phyloP scores from a whole-genome alignment of 2,113 vertebrate genomes.

The Corydoras maculifer region DNA sequence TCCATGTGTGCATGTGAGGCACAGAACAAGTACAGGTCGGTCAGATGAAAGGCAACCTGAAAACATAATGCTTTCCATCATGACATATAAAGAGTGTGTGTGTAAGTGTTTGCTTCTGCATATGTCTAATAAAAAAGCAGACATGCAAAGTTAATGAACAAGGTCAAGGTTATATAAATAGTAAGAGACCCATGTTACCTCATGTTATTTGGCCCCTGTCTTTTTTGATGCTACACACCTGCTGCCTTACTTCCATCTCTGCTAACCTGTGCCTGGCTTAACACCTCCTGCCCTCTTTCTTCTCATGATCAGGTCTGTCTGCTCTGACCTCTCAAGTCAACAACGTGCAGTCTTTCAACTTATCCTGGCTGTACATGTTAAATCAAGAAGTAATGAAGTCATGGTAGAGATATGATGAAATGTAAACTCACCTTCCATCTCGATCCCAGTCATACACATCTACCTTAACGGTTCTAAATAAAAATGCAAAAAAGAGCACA shows the following conservation, averaged over 20 bases:
- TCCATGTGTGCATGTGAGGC: no score
- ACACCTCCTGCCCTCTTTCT: conserved; percentile 7
- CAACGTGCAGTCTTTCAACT: neutral
- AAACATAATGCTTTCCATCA: no score
- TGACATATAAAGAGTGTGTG: neutral
- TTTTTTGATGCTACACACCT: conserved; percentile 4
- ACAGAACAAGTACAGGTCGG: no score
- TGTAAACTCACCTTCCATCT: conserved; percentile 81
- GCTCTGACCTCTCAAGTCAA: neutral
- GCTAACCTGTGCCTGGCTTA: neutral
- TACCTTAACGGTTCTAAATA: conserved; percentile 71
- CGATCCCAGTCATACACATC: conserved; percentile 97
- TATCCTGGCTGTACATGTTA: neutral
- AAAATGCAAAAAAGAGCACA: neutral
- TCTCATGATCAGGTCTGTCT: neutral
- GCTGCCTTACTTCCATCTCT: neutral
- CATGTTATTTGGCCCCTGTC: neutral
- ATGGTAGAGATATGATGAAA: neutral
- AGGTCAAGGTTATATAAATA: conserved; percentile 7
- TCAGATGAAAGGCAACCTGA: no score
- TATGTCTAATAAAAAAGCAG: neutral
- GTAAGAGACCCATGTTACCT: neutral
- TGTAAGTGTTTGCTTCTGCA: neutral
- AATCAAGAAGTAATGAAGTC: neutral
- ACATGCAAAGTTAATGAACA: neutral